Conservation (phyloP, 2,888 invertebrate genomes). For the Thereva unica region DNA sequence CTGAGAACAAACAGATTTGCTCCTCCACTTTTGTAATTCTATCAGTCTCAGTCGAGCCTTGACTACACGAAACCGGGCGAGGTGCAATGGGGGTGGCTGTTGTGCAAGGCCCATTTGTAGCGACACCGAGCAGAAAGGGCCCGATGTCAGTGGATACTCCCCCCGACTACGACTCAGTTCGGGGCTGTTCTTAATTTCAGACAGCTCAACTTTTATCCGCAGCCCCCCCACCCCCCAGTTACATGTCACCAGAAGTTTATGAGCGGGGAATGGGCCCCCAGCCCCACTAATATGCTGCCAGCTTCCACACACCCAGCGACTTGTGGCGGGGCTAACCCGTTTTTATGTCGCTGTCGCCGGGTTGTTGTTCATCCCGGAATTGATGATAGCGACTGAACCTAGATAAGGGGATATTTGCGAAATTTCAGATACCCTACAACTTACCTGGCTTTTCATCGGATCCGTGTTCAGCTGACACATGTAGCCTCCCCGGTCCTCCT, state of each 20-base stretch:
- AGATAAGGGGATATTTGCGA: conserved; percentile 33
- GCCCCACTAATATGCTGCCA: background rate
- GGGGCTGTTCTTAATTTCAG: conserved; percentile 29
- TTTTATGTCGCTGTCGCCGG: too few species aligned
- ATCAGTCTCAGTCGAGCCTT: conserved; percentile 10
- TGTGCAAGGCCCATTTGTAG: background rate
- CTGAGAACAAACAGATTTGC: conserved; percentile 17
- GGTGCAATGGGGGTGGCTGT: conserved; percentile 14
- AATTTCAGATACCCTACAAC: conserved; percentile 43
- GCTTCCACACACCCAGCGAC: background rate
- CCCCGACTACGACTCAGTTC: conserved; percentile 7
- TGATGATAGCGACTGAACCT: conserved; percentile 8
- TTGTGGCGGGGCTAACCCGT: conserved; percentile 1
- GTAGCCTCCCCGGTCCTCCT: conserved; percentile 86
- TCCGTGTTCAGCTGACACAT: conserved; percentile 96
- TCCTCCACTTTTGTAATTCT: conserved; percentile 26
- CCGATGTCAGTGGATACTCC: conserved; percentile 22
- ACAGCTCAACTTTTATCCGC: conserved; percentile 35
- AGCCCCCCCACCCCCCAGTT: background rate
- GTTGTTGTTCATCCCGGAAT: background rate
- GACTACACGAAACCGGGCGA: conserved; percentile 1
- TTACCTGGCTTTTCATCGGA: conserved; percentile 92
- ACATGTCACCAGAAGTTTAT: background rate
- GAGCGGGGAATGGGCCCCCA: background rate
- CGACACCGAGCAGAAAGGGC: background rate